These are phyloP conservation scores for Gerris lacustris DNA, from an alignment of 2,888 invertebrate genomes.

Conservation along the genomic window DNA sequence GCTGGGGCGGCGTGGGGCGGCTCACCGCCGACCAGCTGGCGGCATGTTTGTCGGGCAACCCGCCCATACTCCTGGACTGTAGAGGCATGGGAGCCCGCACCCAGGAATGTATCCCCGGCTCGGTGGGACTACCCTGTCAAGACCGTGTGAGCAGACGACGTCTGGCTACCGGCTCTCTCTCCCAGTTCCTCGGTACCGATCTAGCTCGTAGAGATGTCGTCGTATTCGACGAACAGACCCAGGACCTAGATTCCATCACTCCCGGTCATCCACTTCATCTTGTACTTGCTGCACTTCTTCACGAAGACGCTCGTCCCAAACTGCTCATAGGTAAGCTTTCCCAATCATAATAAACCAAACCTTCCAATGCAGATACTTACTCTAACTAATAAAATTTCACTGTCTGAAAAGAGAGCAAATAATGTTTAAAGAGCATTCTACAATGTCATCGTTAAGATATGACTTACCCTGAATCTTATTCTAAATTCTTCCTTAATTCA, in stretches of 20 bases:
- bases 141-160: conserved; percentile 55
- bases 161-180: conserved; percentile 49
- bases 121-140: conserved; percentile 58
- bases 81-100: conserved; percentile 55
- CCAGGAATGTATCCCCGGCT: conserved; percentile 53
- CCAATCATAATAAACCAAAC: no score
- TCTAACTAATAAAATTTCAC: no score
- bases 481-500: no score
- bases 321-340: conserved; percentile 50
- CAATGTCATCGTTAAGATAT: no score
- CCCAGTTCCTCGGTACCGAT: conserved; percentile 42
- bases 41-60: conserved; percentile 25
- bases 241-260: conserved; percentile 47
- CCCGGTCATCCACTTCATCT: conserved; percentile 49
- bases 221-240: conserved; percentile 55
- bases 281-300: conserved; percentile 51
- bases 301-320: conserved; percentile 52
- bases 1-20: conserved; percentile 35
- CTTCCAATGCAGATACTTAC: no score
- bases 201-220: conserved; percentile 50
- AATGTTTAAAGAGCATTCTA: no score
- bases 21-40: conserved; percentile 38
- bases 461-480: no score
- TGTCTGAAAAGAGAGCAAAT: no score
- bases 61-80: conserved; percentile 15